Evolutionary conservation across 1,140 invertebrate genomes (phyloP).

Genomic region (Saccostrea glomerata): DNA sequence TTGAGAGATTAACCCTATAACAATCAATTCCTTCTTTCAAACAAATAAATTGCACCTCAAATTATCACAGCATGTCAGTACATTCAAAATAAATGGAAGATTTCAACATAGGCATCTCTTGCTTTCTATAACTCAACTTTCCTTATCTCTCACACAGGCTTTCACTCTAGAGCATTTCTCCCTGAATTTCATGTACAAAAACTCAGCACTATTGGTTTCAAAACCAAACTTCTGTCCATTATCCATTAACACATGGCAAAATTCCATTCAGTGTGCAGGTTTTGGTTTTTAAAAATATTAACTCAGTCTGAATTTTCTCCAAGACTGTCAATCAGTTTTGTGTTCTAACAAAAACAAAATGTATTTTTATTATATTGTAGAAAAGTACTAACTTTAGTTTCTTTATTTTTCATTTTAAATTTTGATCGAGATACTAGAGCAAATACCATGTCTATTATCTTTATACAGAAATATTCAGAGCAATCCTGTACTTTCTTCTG

Average conservation of each 20-base stretch:
- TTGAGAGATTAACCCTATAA: background rate
- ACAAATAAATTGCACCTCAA: slow-evolving; percentile 36
- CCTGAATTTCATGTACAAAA: background rate
- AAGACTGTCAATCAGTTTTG: background rate
- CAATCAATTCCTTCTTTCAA: background rate
- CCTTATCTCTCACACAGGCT: slow-evolving; percentile 15
- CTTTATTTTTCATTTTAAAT: background rate
- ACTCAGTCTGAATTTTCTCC: background rate
- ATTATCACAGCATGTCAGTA: slow-evolving; percentile 30
- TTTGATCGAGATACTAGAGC: background rate
- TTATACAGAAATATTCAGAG: background rate
- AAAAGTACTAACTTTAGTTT: background rate
- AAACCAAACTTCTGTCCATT: slow-evolving; percentile 20
- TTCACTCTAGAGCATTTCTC: background rate
- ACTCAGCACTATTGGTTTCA: background rate
- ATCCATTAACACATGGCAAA: background rate
- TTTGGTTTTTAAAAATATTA: background rate
- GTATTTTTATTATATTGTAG: background rate
- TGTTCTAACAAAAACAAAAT: background rate
- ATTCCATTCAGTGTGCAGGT: background rate
- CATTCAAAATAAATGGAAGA: slow-evolving; percentile 28
- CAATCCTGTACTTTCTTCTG: background rate
- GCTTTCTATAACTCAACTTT: background rate
- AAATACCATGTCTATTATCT: background rate
- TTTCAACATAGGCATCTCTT: background rate